Conservation (phyloP, 2,888 invertebrate species). For the Sarcophaga variegata region DNA sequence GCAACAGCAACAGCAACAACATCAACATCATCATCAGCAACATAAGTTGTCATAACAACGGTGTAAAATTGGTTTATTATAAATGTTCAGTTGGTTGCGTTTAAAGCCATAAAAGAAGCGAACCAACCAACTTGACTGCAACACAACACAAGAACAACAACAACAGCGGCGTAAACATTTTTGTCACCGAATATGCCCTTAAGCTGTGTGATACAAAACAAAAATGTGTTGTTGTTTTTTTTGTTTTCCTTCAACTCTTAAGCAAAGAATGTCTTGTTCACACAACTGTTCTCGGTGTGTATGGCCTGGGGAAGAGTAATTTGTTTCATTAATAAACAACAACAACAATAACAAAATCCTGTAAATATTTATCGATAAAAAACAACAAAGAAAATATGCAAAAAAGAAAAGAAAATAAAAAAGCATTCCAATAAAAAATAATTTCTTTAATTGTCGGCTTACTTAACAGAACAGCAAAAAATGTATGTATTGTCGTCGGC, state of each 20-base stretch:
- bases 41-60: slow-evolving; percentile 65
- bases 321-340: slow-evolving; percentile 19
- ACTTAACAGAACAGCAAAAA: slow-evolving; percentile 28
- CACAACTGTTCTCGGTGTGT: slow-evolving; percentile 52
- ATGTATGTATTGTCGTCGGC: slow-evolving; percentile 36
- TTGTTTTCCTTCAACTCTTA: neutral
- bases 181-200: slow-evolving; percentile 58
- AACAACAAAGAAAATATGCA: slow-evolving; percentile 4
- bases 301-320: slow-evolving; percentile 5
- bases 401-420: too few species aligned
- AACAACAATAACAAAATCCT: neutral
- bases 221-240: neutral
- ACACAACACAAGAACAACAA: neutral
- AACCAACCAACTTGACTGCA: neutral
- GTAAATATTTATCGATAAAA: neutral
- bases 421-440: too few species aligned
- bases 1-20: neutral
- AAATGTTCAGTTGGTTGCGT: slow-evolving; percentile 34
- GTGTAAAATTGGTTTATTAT: slow-evolving; percentile 68
- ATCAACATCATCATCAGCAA: neutral
- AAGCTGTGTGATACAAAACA: slow-evolving; percentile 44
- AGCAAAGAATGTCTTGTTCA: slow-evolving; percentile 43
- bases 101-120: slow-evolving; percentile 32
- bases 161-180: neutral
- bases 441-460: too few species aligned